Evolutionary conservation across 2,888 invertebrate species (phyloP), one percentile per base, ranked within the genome.

Genomic region (Gasteruption jaculator): DNA sequence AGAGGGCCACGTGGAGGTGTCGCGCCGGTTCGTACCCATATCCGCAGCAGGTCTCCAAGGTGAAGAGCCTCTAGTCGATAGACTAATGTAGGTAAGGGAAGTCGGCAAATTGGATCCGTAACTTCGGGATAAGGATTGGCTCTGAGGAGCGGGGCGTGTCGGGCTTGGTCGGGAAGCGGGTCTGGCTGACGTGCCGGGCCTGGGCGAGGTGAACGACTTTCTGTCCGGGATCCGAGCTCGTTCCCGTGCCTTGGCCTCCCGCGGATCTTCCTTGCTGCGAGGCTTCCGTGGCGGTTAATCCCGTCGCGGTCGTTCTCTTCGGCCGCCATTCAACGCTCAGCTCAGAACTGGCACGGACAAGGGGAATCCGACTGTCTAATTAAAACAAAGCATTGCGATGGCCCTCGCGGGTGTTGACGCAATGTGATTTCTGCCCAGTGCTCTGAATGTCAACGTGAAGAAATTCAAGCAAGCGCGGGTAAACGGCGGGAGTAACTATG

Each of bases 71-170:
- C 76, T 78, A 76, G 79, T 77, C 76, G 74, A 76, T 76, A 74
- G 77, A 79, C 73, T 75, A 79, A 81, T 77, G 78, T 78, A 77
- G 77, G 74, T 77, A 78, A 79, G 78, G 76, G 77, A 79, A 79
- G 77, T 79, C 77, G 78, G 76, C 79, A 81, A 81, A 77, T 74
- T 76, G 72, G 78, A 80, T 75, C 75, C 73, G 74, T 74, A 75
- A 75, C 75, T 74, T 80, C 76, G 79, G 80, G 75, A 80, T 72
- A 81, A 80, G 79, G 79, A 82, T 81, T 81, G 80, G 80, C 80
- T 81, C 79, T 81, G 78, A 80, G 78, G 78, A 75, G 76, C n/a
- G n/a, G n/a, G n/a, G n/a, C n/a, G n/a, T n/a, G n/a, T n/a, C n/a
- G n/a, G n/a, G n/a, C n/a, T n/a, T n/a, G n/a, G n/a, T n/a, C n/a